A percentile compares a stretch with the other conserved stretches of the same genome.
These are phyloP conservation scores for Catharus minimus DNA, from an alignment of 2,113 vertebrate genomes.

Conservation along the genomic window DNA sequence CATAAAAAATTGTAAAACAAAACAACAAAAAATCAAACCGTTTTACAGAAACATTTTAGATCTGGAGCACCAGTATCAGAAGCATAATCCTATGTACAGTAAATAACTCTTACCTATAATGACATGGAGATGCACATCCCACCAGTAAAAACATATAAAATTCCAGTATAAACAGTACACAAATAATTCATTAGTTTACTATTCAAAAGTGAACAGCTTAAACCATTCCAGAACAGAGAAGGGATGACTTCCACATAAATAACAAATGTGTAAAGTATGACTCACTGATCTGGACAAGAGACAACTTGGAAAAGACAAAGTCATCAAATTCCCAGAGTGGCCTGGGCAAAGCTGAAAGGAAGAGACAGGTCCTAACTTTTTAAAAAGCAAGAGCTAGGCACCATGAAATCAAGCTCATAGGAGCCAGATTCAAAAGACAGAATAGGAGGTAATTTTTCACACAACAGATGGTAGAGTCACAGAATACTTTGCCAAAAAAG, in stretches of 20 bases:
- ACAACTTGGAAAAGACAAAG: conserved; percentile 14
- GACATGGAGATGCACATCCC: neutral
- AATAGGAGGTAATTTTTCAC: conserved; percentile 16
- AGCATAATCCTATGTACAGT: neutral
- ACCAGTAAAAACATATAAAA: neutral
- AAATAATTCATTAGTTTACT: neutral
- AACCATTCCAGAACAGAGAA: neutral
- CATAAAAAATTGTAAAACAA: neutral
- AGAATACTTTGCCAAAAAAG: neutral
- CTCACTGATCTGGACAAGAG: conserved; percentile 1
- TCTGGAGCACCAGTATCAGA: neutral
- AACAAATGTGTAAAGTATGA: neutral
- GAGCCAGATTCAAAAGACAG: neutral
- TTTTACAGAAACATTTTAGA: neutral
- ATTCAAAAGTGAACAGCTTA: neutral
- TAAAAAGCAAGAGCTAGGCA: neutral
- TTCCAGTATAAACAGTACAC: neutral
- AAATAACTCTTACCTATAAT: neutral
- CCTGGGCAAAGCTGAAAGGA: neutral
- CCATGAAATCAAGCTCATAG: neutral
- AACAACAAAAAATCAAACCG: neutral
- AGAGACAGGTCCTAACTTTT: neutral
- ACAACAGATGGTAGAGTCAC: conserved; percentile 29
- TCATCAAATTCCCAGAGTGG: neutral
- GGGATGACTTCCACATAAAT: neutral